Base-by-base conservation (phyloP, 1,140 invertebrate species). In the Limonius californicus region DNA sequence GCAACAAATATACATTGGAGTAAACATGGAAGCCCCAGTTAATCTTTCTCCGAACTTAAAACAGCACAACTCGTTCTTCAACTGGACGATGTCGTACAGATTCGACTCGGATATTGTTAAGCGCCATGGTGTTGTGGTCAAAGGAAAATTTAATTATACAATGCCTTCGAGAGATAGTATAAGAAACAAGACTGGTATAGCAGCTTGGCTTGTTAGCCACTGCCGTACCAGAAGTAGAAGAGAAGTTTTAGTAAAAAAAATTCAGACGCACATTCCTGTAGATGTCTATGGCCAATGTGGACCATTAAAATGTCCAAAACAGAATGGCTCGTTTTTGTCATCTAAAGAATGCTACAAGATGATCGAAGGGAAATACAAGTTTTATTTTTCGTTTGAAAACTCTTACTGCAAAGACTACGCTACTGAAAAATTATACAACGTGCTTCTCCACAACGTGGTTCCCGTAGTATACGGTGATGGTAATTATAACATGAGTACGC, bases 301-400 rank as follows among this genome's bases (percentile, higher is more conserved):
- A 1, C 62, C 19, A 61, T 61, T 59, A 20, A 72, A 70, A 2
- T 80, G 79, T 61, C n/a, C n/a, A n/a, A n/a, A n/a, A n/a, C n/a
- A n/a, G n/a, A n/a, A n/a, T n/a, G n/a, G n/a, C n/a, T 64, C 70
- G 0, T 68, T 66, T 21, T 3, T 12, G 9, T 14, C 4, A 6
- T 27, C 71, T 18, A 2, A 16, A 3, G 2, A 54, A 18, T 54
- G 50, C 20, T 54, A 54, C 50, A 18, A 54, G 19, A 54, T 75
- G 65, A 61, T 85, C 9, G 73, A 78, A 63, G 68, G 73, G 2
- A 67, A 79, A 3, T 87, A 88, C 71, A 80, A 80, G 64, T 88
- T 87, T 69, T 89, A 88, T 70, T 72, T 89, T 20, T 80, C 86
- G 0, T 87, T 89, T 60, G 87, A 89, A 71, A 89, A 89, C 70